Evolutionary conservation across 2,888 invertebrate genomes (phyloP).

Genomic region (Brachyopa scutellaris): DNA sequence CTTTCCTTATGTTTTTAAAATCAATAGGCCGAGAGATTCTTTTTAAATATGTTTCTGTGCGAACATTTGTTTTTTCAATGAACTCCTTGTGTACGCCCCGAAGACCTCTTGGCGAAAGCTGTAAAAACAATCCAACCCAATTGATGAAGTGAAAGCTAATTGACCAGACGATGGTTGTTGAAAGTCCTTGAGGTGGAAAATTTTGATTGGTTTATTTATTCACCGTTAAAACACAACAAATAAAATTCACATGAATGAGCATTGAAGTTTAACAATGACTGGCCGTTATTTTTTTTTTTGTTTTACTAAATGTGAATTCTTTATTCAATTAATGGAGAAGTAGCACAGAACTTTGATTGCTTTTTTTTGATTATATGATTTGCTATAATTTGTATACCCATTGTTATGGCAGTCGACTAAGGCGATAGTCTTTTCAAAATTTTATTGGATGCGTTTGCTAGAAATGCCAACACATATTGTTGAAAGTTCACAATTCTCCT

Average conservation of each 20-base stretch:
- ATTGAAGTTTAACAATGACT: constrained; percentile 18
- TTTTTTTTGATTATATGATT: too few species aligned
- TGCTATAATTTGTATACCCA: too few species aligned
- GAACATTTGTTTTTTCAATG: not conserved
- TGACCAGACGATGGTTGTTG: constrained; percentile 65
- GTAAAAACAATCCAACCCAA: constrained; percentile 61
- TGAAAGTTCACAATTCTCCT: too few species aligned
- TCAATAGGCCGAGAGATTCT: constrained; percentile 23
- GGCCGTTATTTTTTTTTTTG: constrained; percentile 7
- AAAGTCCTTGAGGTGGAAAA: constrained; percentile 48
- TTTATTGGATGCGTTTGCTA: too few species aligned
- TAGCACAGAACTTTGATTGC: too few species aligned
- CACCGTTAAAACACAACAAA: constrained; percentile 67
- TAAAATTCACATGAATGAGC: constrained; percentile 49
- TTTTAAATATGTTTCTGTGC: not conserved
- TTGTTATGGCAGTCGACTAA: too few species aligned
- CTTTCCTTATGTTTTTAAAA: constrained; percentile 24
- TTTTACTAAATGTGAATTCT: not conserved
- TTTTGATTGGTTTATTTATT: constrained; percentile 72
- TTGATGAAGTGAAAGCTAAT: constrained; percentile 71
- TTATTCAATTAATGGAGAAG: not conserved
- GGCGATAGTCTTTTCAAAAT: too few species aligned
- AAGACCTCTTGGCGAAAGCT: constrained; percentile 46
- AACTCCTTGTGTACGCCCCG: constrained; percentile 27
- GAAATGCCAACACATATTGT: too few species aligned